Evolutionary conservation across 2,797 vertebrate genomes (phyloP), one percentile per base, ranked within the genome.

Genomic region (Phylloscopus collybita): DNA sequence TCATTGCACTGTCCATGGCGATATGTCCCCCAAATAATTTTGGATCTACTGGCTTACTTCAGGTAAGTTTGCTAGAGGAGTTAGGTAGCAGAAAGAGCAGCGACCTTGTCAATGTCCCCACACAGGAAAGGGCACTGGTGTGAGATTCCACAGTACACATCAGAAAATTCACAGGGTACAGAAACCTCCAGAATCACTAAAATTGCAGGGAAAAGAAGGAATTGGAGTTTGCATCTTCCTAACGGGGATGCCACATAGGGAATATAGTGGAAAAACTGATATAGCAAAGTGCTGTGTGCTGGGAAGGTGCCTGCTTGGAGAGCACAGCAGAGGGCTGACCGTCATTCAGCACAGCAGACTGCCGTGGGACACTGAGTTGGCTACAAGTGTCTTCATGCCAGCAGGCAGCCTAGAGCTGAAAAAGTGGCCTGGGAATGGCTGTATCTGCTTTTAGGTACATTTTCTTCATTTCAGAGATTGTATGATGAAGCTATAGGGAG

Each of bases 401-500:
- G 69, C 86, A 95, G 86, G 92, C 76, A 80, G 65, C 65, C 54
- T 64, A 17, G 78, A 93, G 85, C 69, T 83, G 70, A 89, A 70
- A 47, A 82, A 89, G 82, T 59, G 42, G 14, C 11, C 82, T 92
- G 70, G 38, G 79, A 95, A 92, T 4, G 29, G 47, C 80, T 84
- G 36, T 38, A 69, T 91, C 62, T 3, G 3, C 88, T 96, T 96
- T 92, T 88, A 95, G 60, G 38, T 79, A 73, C 15, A 5, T 92
- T 97, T 96, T 96, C 62, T 92, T 94, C 54, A 93, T 93, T 84
- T 91, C 72, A 95, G 95, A 91, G 53, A 87, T 87, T 86, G 26
- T 54, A 34, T 76, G 91, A 87, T 93, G 80, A 89, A 96, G 79
- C 84, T 85, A 45, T 85, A 96, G 90, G 71, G 79, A 91, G 74